Evolutionary conservation across 2,888 invertebrate genomes (phyloP), one percentile per base, ranked within the genome.

Genomic region (Physocephala rufipes): DNA sequence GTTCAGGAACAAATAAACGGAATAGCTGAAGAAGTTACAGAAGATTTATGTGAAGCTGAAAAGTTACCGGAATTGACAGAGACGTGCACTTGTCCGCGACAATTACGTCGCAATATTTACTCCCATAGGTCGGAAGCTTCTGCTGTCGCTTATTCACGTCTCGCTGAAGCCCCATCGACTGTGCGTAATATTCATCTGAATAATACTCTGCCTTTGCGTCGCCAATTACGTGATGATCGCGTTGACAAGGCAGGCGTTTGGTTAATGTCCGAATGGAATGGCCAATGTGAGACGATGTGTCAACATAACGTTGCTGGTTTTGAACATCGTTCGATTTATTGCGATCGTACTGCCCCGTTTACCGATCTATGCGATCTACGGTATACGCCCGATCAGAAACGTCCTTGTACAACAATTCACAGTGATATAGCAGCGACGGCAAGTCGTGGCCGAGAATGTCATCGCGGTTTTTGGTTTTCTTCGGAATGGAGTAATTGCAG

Each of bases 391-490:
- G 89, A 89, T 76, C 86, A 89, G 2, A 89, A 89, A 1, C 89
- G 92, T 76, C 87, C 89, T 3, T 94, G 94, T 80, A 87, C 90
- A 4, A 9, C 36, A 9, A 9, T 36, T 36, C 36, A 36, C 36
- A 36, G 36, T 36, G 36, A 36, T 4, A 36, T n/a, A n/a, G n/a
- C n/a, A n/a, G 66, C 62, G 1, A 12, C 70, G 24, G 24, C 43
- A 88, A 89, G 16, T 89, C 89, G 73, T 88, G 88, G 74, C 19
- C 47, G 26, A 16, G 89, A 88, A 79, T 95, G 91, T 84, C 90
- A 87, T 78, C 86, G 85, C 49, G 91, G 92, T 2, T 89, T 91
- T 78, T 96, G 96, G 96, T 95, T 94, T 82, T 89, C 91, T 43
- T 92, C 95, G 51, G 90, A 90, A 9, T 93, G 92, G 92, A 88